phyloP scores from a whole-genome alignment of 1,140 invertebrate species.

The Palaemon carinicauda region DNA sequence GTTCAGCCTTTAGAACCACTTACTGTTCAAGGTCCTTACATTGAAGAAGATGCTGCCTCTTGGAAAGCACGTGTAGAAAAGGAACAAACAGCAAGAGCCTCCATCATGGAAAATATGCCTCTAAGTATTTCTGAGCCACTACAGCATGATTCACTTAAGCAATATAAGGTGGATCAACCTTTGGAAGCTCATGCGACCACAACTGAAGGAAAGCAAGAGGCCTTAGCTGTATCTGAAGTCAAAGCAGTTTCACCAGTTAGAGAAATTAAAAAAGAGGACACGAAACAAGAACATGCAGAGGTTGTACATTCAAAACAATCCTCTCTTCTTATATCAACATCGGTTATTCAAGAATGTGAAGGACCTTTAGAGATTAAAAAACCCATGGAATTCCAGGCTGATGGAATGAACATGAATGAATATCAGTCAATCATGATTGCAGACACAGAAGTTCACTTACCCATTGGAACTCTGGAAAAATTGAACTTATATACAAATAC shows the following conservation, averaged over 20 bases:
- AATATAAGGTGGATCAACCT: slow-evolving; percentile 36
- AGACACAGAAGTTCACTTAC: slow-evolving; percentile 41
- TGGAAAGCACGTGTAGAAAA: slow-evolving; percentile 40
- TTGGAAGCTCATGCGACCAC: slow-evolving; percentile 31
- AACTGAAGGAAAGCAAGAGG: slow-evolving; percentile 31
- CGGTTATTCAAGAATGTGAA: slow-evolving; percentile 42
- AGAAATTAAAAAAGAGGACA: slow-evolving; percentile 18
- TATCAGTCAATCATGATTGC: slow-evolving; percentile 27
- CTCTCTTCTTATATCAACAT: slow-evolving; percentile 32
- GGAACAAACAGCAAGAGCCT: slow-evolving; percentile 34
- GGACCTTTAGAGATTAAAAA: slow-evolving; percentile 27
- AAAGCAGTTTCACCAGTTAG: slow-evolving; percentile 42
- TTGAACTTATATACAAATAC: neutral
- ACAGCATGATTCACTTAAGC: slow-evolving; percentile 42
- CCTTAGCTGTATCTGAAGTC: slow-evolving; percentile 29
- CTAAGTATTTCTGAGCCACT: slow-evolving; percentile 28
- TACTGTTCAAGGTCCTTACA: slow-evolving; percentile 32
- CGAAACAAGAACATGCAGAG: slow-evolving; percentile 31
- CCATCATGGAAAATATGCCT: slow-evolving; percentile 35
- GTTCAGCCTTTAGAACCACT: slow-evolving; percentile 33
- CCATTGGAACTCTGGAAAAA: slow-evolving; percentile 23
- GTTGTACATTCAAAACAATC: slow-evolving; percentile 44
- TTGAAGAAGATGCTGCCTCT: slow-evolving; percentile 41
- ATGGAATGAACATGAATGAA: slow-evolving; percentile 15
- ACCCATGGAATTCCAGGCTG: slow-evolving; percentile 11